phyloP scores from a whole-genome alignment of 2,113 vertebrate genomes.

The Leptobrachium ailaonicum region DNA sequence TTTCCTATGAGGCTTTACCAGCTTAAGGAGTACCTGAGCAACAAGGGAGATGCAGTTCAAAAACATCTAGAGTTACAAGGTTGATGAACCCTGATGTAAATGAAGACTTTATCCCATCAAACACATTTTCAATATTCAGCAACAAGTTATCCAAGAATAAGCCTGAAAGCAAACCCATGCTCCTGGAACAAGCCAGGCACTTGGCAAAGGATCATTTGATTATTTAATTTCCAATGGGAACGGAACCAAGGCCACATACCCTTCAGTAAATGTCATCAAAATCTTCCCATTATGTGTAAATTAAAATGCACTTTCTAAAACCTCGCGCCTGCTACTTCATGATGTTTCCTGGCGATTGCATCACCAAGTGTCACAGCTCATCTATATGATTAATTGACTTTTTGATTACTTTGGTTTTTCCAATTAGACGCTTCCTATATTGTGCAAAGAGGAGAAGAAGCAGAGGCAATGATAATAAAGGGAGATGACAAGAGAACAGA shows the following conservation, averaged over 20 bases:
- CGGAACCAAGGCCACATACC: constrained; percentile 29
- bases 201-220: constrained; percentile 33
- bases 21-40: too few relatives aligned
- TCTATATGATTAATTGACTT: constrained; percentile 73
- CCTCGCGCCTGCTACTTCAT: constrained; percentile 43
- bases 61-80: too few relatives aligned
- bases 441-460: constrained; percentile 53
- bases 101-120: too few relatives aligned
- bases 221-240: constrained; percentile 26
- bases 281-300: constrained; percentile 61
- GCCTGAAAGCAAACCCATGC: neutral
- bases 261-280: constrained; percentile 39
- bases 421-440: constrained; percentile 64
- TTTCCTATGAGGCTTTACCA: too few relatives aligned
- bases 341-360: constrained; percentile 59
- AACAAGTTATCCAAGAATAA: neutral
- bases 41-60: too few relatives aligned
- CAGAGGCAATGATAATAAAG: constrained; percentile 61
- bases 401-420: constrained; percentile 67
- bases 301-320: constrained; percentile 60
- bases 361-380: constrained; percentile 57
- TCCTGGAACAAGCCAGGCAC: neutral
- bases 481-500: constrained; percentile 62
- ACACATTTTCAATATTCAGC: neutral
- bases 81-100: too few relatives aligned